Evolutionary conservation across 2,797 vertebrate genomes (phyloP).

Genomic region (Thalassophryne amazonica): DNA sequence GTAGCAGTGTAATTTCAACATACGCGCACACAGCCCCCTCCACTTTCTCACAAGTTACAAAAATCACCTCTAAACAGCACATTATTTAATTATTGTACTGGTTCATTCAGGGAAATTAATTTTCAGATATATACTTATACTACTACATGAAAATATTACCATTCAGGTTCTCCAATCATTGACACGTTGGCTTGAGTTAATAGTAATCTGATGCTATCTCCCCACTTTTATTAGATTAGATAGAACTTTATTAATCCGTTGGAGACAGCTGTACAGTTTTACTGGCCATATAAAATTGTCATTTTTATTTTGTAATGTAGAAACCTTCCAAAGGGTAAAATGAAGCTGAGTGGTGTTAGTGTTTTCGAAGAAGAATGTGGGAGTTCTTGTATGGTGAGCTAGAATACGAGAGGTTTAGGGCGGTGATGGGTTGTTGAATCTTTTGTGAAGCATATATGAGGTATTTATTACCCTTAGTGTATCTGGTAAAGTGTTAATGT

Average conservation of each 20-base stretch:
- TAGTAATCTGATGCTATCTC: no score
- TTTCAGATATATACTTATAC: neutral
- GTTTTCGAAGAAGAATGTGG: no score
- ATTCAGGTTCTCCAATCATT: neutral
- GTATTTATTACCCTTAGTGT: no score
- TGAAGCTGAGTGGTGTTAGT: constrained; percentile 51
- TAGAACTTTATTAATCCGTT: no score
- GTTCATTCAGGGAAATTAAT: neutral
- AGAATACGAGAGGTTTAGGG: no score
- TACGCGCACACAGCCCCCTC: neutral
- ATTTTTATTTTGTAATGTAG: constrained; percentile 8
- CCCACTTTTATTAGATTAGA: no score
- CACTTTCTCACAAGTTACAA: neutral
- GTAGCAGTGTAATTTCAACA: constrained; percentile 45
- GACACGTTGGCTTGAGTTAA: no score
- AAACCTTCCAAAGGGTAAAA: constrained; percentile 19
- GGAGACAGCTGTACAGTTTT: neutral
- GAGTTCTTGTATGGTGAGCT: no score
- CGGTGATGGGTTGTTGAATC: no score
- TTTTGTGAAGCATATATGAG: no score
- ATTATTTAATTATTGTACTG: neutral
- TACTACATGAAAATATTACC: neutral
- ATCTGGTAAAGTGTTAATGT: no score
- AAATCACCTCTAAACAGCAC: neutral
- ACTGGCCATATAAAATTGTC: constrained; percentile 39